Evolutionary conservation across 2,888 invertebrate genomes (phyloP), one percentile per base, ranked within the genome.

Genomic region (Tenthredo amoena): DNA sequence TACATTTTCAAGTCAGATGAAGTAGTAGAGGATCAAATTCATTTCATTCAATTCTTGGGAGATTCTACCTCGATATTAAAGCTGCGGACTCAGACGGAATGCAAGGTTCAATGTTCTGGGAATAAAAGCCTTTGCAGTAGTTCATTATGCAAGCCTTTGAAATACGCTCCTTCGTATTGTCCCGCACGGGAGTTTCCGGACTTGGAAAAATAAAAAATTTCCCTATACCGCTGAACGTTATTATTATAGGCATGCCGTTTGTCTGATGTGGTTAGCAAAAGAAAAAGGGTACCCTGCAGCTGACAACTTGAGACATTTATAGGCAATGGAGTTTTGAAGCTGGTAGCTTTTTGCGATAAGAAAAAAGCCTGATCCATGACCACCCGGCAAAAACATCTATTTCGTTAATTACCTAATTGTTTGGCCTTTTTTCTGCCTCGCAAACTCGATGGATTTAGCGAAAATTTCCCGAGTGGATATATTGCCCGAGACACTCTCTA

Each of bases 141-240:
- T 68, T 6, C 31, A 26, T 68, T 68, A 34, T 31, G 68, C 68
- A 34, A 34, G 68, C 34, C 68, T 68, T 31, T 68, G 74, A 74
- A 74, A 74, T 43, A 72, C 21, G 40, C 74, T 15, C 21, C 18
- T 21, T 40, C 43, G 21, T 74, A 74, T 74, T 31, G 18, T 68
- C 26, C 26, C 12, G 68, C 34, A 7, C 68, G 26, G 34, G 31
- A 31, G 68, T 74, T 40, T 43, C 43, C 18, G 43, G 21, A 21
- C 37, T 40, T 62, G n/a, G 40, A 43, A 74, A 74, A 74, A 74
- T 43, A 40, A 74, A 74, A 74, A 74, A 74, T 43, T 74, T n/a
- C 12, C 34, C 15, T 34, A 68, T 34, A 68, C 21, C 40, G 40
- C 12, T 40, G 43, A 43, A n/a, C 10, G 43, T 43, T 74, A 43